Base-by-base conservation (phyloP, 1,140 invertebrate genomes). In the Drosophila yakuba region DNA sequence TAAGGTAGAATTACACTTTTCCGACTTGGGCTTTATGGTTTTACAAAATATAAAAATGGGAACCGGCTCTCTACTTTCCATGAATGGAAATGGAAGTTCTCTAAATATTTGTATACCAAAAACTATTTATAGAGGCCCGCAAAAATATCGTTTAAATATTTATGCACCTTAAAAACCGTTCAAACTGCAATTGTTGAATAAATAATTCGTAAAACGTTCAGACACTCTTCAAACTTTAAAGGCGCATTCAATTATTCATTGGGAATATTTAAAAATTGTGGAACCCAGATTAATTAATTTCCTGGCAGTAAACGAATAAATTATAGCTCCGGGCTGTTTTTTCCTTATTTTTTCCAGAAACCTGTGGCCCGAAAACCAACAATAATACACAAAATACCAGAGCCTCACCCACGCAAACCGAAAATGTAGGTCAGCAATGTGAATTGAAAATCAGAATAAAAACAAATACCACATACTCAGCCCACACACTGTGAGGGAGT, bases 361-460 rank as follows among this genome's bases (percentile, higher is more conserved):
- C 74, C 38, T 68, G 59, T 66, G 48, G 56, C 56, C 79, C 23
- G 45, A 36, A 52, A 57, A 55, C 8, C 44, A 59, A 50, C 28
- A 47, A 58, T 41, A 56, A 47, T 7, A 44, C 6, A 10, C 8
- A 50, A 59, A 47, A 39, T 35, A 11, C 43, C 20, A 44, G 45
- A 52, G 38, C 48, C 73, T 45, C 73, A 52, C 64, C 63, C 80
- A 78, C 64, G 51, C 61, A 47, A 62, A 69, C 38, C 39, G 51
- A 17, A 77, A 80, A 89, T 88, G 76, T 89, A 79, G 83, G 83
- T 88, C 83, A 88, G 79, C 79, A 63, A 77, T 79, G 58, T 86
- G 83, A 83, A 88, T 83, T 88, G 71, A 67, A 85, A 86, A 88
- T 60, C 77, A 77, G 59, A 75, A 74, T 62, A 64, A 68, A 77